Conservation (phyloP, 2,888 invertebrate genomes). For the Brenthis hecate region DNA sequence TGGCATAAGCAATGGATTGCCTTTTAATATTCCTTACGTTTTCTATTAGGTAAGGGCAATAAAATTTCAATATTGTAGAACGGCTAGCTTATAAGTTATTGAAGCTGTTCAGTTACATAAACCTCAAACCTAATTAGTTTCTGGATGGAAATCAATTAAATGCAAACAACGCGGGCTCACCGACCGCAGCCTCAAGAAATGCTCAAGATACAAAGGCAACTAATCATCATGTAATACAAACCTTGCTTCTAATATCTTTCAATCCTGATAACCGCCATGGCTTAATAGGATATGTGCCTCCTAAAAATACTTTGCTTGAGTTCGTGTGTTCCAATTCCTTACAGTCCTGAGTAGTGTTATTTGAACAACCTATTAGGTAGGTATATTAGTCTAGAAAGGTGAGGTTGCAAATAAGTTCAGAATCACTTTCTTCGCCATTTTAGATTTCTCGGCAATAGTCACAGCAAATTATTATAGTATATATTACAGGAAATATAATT, state of each 20-base stretch:
- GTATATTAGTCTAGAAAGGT: no score
- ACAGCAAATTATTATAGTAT: no score
- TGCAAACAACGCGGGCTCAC: conserved; percentile 56
- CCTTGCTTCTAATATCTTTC: neutral
- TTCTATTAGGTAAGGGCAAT: no score
- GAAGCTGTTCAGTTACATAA: conserved; percentile 72
- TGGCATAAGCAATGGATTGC: no score
- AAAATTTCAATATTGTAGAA: no score
- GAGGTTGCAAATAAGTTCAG: no score
- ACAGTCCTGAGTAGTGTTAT: neutral
- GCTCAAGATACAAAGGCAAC: conserved; percentile 61
- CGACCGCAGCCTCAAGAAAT: conserved; percentile 70
- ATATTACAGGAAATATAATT: no score
- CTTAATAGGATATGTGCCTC: no score
- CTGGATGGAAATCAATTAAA: conserved; percentile 78
- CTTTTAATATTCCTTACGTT: no score
- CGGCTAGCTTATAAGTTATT: conserved; percentile 60
- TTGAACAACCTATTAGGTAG: neutral
- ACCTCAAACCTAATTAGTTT: conserved; percentile 80
- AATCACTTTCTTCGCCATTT: neutral
- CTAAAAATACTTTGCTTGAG: no score
- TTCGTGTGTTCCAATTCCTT: no score
- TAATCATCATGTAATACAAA: conserved; percentile 27
- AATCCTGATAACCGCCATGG: no score
- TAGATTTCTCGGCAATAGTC: neutral